Base-by-base conservation (phyloP, 2,797 vertebrate species). In the Sebastolobus altivelis region DNA sequence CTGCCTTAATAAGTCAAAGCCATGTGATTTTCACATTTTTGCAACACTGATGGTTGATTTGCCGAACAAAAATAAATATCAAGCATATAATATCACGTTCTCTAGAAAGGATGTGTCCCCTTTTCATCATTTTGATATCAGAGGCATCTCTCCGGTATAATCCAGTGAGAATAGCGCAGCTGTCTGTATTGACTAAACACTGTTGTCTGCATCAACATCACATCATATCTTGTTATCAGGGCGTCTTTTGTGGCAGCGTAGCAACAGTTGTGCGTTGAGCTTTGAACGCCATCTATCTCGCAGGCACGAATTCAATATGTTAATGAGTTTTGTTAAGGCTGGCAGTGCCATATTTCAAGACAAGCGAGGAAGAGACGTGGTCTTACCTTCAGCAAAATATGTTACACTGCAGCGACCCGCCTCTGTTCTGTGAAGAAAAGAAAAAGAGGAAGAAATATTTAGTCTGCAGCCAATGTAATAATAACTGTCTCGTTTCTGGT, bases 301-400 rank as follows among this genome's bases (percentile, higher is more conserved):
- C 38, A 77, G 75, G 65, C 84, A 87, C 74, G 59, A 80, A 87
- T 82, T 83, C 72, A 87, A 74, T 79, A 91, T 80, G 72, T 56
- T 81, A 88, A 84, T 83, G 72, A 46, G 40, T 27, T 59, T 61
- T 58, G 69, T 54, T 54, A 79, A 58, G 65, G 71, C 52, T 55
- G 56, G 9, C 22, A 12, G 43, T 46, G 37, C 46, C 40, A 79
- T 63, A 66, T 82, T 82, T 67, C 25, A 85, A 85, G 66, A 72
- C 31, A 1, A 29, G 55, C 7, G 27, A 59, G 72, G 49, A 18
- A 37, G 59, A 81, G 67, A 83, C 14, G 58, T 31, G 69, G 62
- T 84, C 95, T 94, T 96, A 96, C 95, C 95, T 95, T 93, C 68
- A 84, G 85, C 38, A 74, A 86, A 93, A 88, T 80, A 85, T 90